Conservation (phyloP, 2,113 vertebrate species). For the Probosciger aterrimus region DNA sequence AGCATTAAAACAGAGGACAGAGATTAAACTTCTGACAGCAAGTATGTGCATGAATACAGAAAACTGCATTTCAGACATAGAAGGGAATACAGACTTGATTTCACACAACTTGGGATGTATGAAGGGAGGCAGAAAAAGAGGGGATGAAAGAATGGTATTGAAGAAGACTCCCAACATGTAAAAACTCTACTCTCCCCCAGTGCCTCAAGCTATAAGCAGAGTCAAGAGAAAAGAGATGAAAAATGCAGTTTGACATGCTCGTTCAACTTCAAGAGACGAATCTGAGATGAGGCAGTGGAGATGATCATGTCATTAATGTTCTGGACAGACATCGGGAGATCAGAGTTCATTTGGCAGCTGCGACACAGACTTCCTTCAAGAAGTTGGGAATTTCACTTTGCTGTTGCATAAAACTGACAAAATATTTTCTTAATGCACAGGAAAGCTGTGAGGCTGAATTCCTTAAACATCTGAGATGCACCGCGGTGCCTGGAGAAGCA, state of each 20-base stretch:
- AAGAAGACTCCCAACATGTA: constrained; percentile 9
- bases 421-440: background rate
- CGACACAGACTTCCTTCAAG: background rate
- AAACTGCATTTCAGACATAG: background rate
- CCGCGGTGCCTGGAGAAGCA: background rate
- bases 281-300: background rate
- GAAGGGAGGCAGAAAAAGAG: background rate
- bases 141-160: background rate
- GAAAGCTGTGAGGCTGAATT: background rate
- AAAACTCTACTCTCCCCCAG: constrained; percentile 4
- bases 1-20: background rate
- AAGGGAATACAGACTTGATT: background rate
- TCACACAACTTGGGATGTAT: background rate
- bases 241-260: constrained; percentile 26
- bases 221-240: constrained; percentile 14
- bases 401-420: background rate
- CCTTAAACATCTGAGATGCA: background rate
- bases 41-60: constrained; percentile 7
- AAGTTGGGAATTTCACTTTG: background rate
- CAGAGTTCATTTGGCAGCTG: constrained; percentile 31
- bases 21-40: background rate
- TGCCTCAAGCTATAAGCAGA: constrained; percentile 29
- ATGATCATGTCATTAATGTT: background rate
- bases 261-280: background rate
- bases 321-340: background rate